Evolutionary conservation across 1,140 invertebrate genomes (phyloP), one percentile per base, ranked within the genome.

Genomic region (Probaryconus sp.): DNA sequence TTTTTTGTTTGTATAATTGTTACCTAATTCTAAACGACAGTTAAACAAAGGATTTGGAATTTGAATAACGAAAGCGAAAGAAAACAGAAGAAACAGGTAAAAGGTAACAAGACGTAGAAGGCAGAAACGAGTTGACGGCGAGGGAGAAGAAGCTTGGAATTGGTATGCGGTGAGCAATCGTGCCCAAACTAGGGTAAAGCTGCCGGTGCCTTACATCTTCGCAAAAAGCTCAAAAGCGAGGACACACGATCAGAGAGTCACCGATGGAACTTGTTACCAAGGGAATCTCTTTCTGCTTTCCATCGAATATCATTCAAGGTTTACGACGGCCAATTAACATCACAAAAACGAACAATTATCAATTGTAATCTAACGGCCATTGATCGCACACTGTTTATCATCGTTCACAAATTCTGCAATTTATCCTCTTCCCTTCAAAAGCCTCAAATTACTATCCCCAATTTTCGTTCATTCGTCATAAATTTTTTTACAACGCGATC

Each of bases 171-270:
- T 6, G 55, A 48, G 48, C 48, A 26, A 61, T 45, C 40, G 55
- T 61, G 48, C 33, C 67, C 67, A 70, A 70, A 70, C 67, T 70
- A 61, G 67, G 50, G 47, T 56, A 42, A 63, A 48, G 67, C 38
- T 48, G 67, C 42, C 56, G 67, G 67, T 71, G 45, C 67, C 56
- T 71, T 56, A 63, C 33, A 63, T 47, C 40, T 56, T 20, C 17
- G 35, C 56, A 71, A 71, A 71, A 71, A 64, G 68, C 51, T 71
- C 58, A 50, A 61, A 63, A 61, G 11, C 48, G 43, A 61, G 56
- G 67, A 63, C 58, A 37, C 14, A 21, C 9, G 24, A 60, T 58
- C 35, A n/a, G 30, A n/a, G n/a, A 43, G 24, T 55, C 3, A 37
- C 14, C 47, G 48, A 38, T 63, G 31, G 35, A 50, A 31, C 58